A percentile compares a stretch with the other conserved stretches of the same genome.
phyloP scores from a whole-genome alignment of 2,797 vertebrate species.

The Heliangelus exortis region DNA sequence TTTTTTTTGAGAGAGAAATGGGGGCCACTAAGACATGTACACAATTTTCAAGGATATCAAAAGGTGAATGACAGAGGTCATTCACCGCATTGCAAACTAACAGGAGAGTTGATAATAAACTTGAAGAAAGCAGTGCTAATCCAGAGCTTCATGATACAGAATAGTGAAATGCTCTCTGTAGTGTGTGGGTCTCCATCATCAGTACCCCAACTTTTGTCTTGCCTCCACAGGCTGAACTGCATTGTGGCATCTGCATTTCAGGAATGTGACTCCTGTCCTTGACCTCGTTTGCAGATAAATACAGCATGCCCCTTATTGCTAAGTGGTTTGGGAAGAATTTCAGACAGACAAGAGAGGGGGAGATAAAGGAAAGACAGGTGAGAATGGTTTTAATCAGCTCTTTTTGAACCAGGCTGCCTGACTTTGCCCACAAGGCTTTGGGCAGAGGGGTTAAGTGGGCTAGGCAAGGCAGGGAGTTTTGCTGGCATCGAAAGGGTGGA shows the following conservation, averaged over 20 bases:
- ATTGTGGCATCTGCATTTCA: not conserved
- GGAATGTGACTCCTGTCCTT: not conserved
- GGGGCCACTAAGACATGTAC: not conserved
- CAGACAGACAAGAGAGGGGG: not conserved
- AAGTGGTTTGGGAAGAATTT: slow-evolving; percentile 16
- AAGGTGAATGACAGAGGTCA: not conserved
- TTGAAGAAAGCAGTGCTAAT: not conserved
- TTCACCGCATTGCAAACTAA: not conserved
- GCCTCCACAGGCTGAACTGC: not conserved
- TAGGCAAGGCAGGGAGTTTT: not conserved
- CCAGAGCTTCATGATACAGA: not conserved
- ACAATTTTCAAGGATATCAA: not conserved
- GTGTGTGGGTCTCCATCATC: not conserved
- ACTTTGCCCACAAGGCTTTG: not conserved
- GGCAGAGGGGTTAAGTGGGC: not conserved
- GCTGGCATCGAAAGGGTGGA: not conserved
- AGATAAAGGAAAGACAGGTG: not conserved
- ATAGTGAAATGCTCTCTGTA: not conserved
- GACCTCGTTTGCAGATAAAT: not conserved
- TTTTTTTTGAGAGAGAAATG: not conserved
- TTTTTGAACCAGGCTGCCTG: not conserved
- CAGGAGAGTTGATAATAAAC: not conserved
- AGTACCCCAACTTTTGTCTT: not conserved
- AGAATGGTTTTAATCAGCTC: not conserved
- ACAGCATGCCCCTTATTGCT: not conserved